phyloP scores from a whole-genome alignment of 1,140 invertebrate genomes.

The Alviniconcha marisindica region DNA sequence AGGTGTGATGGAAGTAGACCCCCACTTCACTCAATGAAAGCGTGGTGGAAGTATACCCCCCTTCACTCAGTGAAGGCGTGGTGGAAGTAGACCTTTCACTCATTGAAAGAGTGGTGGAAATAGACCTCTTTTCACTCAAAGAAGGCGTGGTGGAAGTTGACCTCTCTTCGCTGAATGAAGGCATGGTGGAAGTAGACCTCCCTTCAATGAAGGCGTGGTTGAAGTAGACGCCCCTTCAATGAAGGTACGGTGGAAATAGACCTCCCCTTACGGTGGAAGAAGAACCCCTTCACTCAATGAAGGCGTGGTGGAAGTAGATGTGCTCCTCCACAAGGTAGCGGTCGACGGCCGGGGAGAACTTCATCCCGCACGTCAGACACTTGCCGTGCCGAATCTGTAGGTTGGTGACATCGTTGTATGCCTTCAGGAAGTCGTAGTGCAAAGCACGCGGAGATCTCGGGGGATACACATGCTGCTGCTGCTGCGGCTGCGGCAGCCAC shows the following conservation, averaged over 20 bases:
- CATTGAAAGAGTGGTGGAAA: too few relatives aligned
- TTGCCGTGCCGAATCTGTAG: conserved; percentile 32
- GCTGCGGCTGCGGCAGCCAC: not conserved
- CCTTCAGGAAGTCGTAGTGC: conserved; percentile 18
- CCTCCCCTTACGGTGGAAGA: not conserved
- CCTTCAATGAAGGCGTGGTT: conserved; percentile 24
- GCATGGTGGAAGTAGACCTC: not conserved
- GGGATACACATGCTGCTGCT: not conserved
- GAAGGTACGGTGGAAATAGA: not conserved
- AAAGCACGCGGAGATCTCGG: not conserved
- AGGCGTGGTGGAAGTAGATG: conserved; percentile 36
- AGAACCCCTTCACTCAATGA: conserved; percentile 12
- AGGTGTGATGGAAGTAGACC: too few relatives aligned
- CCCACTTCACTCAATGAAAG: too few relatives aligned
- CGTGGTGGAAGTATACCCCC: too few relatives aligned
- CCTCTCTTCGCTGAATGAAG: too few relatives aligned
- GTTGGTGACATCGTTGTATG: conserved; percentile 5
- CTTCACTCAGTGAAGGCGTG: too few relatives aligned
- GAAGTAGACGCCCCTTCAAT: conserved; percentile 24
- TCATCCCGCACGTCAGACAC: conserved; percentile 41
- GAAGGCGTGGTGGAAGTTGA: not conserved
- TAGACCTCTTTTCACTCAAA: too few relatives aligned
- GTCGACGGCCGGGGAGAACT: conserved; percentile 40
- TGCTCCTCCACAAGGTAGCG: conserved; percentile 43
- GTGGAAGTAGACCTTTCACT: too few relatives aligned